These are phyloP conservation scores for Staurois parvus DNA, from an alignment of 2,797 vertebrate species.

Conservation along the genomic window DNA sequence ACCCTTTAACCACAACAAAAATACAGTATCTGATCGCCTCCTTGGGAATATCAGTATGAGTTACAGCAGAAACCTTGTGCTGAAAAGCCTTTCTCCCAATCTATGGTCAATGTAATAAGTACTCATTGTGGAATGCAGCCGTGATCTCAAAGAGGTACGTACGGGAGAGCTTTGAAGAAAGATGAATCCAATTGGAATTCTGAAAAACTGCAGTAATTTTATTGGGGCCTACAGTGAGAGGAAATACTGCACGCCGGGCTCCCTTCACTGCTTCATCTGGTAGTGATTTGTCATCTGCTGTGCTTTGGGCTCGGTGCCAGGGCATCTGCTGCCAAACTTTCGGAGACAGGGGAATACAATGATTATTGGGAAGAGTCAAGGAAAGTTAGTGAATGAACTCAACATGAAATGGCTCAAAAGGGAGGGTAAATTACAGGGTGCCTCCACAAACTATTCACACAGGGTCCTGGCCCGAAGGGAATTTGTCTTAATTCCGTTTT, in stretches of 20 bases:
- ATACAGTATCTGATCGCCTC: too few species aligned
- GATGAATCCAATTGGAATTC: slow-evolving; percentile 69
- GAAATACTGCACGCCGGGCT: slow-evolving; percentile 74
- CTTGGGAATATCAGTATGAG: background rate
- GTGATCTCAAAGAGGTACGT: slow-evolving; percentile 36
- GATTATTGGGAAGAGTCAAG: slow-evolving; percentile 73
- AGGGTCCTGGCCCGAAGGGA: slow-evolving; percentile 52
- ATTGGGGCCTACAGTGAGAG: slow-evolving; percentile 70
- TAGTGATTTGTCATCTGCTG: slow-evolving; percentile 83
- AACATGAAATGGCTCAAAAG: slow-evolving; percentile 68
- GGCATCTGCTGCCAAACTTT: slow-evolving; percentile 75
- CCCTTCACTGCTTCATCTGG: slow-evolving; percentile 77
- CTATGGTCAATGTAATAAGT: slow-evolving; percentile 11
- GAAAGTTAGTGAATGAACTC: slow-evolving; percentile 72
- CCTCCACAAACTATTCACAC: slow-evolving; percentile 58
- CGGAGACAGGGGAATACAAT: slow-evolving; percentile 77
- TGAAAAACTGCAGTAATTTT: slow-evolving; percentile 70
- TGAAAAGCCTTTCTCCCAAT: background rate
- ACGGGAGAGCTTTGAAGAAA: slow-evolving; percentile 62
- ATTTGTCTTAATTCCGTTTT: slow-evolving; percentile 40
- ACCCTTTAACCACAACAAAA: background rate
- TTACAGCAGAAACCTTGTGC: slow-evolving; percentile 5
- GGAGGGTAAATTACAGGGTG: slow-evolving; percentile 61
- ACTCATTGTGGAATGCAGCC: slow-evolving; percentile 11
- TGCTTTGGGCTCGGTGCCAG: slow-evolving; percentile 77